A percentile compares a stretch with the other conserved stretches of the same genome.
These are phyloP conservation scores for Barbus barbus DNA, from an alignment of 2,113 vertebrate species.

Conservation along the genomic window DNA sequence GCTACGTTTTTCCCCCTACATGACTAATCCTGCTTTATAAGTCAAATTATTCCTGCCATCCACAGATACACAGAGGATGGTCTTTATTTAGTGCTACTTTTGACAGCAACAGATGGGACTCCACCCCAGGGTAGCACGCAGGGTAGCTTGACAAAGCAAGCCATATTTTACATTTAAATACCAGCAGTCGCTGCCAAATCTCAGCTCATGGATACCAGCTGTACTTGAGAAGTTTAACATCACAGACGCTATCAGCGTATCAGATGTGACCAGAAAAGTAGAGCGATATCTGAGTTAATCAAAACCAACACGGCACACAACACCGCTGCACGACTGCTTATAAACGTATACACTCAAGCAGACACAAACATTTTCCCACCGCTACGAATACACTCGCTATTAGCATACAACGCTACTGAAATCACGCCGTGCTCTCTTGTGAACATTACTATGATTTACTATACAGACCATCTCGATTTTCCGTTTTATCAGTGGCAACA, in stretches of 20 bases:
- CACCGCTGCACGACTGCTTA: background rate
- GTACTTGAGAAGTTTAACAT: constrained; percentile 40
- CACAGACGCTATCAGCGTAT: background rate
- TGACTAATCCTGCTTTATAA: constrained; percentile 8
- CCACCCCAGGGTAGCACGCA: constrained; percentile 52
- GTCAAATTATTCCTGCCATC: constrained; percentile 27
- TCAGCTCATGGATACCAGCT: constrained; percentile 29
- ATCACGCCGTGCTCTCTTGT: background rate
- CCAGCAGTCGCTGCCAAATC: constrained; percentile 36
- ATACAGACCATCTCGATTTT: background rate
- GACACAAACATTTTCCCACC: constrained; percentile 16
- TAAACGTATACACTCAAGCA: background rate
- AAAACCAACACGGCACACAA: constrained; percentile 4
- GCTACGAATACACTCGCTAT: background rate
- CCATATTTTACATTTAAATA: constrained; percentile 59
- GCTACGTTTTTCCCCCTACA: background rate
- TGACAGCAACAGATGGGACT: constrained; percentile 62
- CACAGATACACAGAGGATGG: constrained; percentile 12
- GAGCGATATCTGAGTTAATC: constrained; percentile 10
- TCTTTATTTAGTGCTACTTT: constrained; percentile 53
- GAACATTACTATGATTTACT: constrained; percentile 22
- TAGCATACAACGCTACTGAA: background rate
- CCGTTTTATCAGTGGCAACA: constrained; percentile 23
- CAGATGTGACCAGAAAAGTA: background rate
- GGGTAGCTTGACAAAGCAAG: constrained; percentile 54